Conservation (phyloP, 2,888 invertebrate genomes). For the Drosophila paranaensis region DNA sequence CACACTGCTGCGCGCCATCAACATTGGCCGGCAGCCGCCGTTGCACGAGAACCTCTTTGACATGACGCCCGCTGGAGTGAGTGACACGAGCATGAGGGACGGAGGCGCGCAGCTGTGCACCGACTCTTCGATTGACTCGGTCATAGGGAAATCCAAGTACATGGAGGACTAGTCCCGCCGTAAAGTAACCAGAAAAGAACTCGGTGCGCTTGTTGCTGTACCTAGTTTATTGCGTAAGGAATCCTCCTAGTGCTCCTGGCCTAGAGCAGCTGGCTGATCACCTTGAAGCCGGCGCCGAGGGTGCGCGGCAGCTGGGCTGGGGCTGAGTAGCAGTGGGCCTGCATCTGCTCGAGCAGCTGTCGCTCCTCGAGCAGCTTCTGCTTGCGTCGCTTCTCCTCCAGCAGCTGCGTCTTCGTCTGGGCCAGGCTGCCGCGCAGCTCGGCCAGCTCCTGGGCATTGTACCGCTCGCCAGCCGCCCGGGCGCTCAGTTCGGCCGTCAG, state of each 20-base stretch:
- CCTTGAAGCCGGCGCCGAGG: constrained; percentile 82
- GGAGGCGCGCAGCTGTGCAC: too few relatives aligned
- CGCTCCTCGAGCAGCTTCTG: constrained; percentile 82
- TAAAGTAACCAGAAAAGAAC: not conserved
- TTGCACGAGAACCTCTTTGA: not conserved
- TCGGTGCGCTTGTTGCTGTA: not conserved
- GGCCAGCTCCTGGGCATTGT: constrained; percentile 74
- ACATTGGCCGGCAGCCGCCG: not conserved
- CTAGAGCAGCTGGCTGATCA: constrained; percentile 62
- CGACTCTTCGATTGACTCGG: too few relatives aligned
- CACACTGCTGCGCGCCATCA: not conserved
- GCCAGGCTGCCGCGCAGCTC: constrained; percentile 78
- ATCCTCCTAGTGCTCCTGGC: too few relatives aligned
- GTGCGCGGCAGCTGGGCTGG: constrained; percentile 80
- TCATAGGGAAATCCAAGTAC: too few relatives aligned
- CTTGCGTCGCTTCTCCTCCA: constrained; percentile 81
- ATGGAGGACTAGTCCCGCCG: too few relatives aligned
- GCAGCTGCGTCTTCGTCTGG: constrained; percentile 79
- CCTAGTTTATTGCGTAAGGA: constrained; percentile 3
- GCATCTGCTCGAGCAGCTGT: constrained; percentile 82
- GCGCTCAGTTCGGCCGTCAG: constrained; percentile 82
- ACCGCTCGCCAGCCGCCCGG: constrained; percentile 80
- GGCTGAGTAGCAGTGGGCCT: constrained; percentile 83
- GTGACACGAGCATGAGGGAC: not conserved
- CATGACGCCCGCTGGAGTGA: not conserved